Conservation (phyloP, 2,113 vertebrate genomes). For the Phylloscopus trochiloides region DNA sequence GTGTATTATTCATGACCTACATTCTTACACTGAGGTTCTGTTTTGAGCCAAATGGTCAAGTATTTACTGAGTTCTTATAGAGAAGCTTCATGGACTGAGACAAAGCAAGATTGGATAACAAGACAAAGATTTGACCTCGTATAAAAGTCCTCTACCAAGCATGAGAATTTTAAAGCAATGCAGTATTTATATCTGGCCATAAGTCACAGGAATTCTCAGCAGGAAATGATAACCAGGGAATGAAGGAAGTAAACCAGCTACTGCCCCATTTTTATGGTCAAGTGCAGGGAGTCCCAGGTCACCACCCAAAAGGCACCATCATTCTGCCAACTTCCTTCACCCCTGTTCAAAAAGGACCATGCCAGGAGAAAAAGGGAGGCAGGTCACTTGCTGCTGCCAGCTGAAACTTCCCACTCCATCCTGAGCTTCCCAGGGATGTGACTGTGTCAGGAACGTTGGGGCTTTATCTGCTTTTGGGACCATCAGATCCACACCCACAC, state of each 20-base stretch:
- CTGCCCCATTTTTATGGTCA: not conserved
- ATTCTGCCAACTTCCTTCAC: not conserved
- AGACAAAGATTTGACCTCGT: not conserved
- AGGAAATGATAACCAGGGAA: not conserved
- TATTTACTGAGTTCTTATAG: not conserved
- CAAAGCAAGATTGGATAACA: not conserved
- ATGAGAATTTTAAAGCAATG: not conserved
- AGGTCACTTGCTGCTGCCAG: not conserved
- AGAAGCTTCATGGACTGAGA: not conserved
- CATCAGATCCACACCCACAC: rapidly evolving
- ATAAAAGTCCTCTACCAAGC: not conserved
- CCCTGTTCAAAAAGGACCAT: not conserved
- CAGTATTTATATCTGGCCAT: not conserved
- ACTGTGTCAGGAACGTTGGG: not conserved
- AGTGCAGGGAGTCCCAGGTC: not conserved
- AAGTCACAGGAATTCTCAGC: not conserved
- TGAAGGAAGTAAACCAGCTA: not conserved
- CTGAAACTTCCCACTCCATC: not conserved
- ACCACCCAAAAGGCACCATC: not conserved
- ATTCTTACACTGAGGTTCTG: not conserved
- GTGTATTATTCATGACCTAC: not conserved
- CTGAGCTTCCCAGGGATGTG: not conserved
- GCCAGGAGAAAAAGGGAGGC: not conserved
- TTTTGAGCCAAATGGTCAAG: not conserved
- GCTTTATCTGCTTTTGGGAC: not conserved